A percentile compares a stretch with the other conserved stretches of the same genome.
Evolutionary conservation across 2,888 invertebrate species (phyloP).

Genomic region (Polyploca ridens): DNA sequence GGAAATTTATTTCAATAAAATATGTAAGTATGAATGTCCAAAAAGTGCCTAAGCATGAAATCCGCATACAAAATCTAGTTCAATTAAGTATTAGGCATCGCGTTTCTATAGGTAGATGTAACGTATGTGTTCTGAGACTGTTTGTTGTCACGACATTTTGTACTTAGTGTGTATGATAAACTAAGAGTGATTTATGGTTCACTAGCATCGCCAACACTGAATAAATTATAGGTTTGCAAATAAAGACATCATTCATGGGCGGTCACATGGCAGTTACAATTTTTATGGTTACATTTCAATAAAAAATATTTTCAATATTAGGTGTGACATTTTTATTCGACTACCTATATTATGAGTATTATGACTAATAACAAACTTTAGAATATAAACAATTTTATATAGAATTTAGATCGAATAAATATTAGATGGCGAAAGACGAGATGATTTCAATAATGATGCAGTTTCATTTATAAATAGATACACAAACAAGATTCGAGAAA

Average conservation of each 20-base stretch:
- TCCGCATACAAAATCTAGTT: no score
- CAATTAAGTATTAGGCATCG: background rate
- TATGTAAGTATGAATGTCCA: no score
- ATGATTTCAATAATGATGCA: conserved; percentile 18
- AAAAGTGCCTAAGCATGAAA: no score
- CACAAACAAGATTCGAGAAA: conserved; percentile 40
- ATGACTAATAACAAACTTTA: background rate
- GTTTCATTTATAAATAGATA: conserved; percentile 19
- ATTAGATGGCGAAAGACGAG: background rate
- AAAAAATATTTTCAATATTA: no score
- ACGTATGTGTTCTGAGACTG: background rate
- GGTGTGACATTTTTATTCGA: no score
- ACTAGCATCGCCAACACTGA: background rate
- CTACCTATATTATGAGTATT: no score
- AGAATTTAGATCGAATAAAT: background rate
- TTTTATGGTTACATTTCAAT: no score
- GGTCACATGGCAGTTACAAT: background rate
- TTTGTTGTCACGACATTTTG: conserved; percentile 5
- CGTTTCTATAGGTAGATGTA: background rate
- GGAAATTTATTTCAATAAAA: no score
- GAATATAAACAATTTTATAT: background rate
- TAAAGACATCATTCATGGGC: background rate
- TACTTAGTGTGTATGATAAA: conserved; percentile 1
- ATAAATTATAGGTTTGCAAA: background rate
- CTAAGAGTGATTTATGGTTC: background rate